Evolutionary conservation across 2,888 invertebrate species (phyloP).

Genomic region (Eudiplozoon nipponicum): DNA sequence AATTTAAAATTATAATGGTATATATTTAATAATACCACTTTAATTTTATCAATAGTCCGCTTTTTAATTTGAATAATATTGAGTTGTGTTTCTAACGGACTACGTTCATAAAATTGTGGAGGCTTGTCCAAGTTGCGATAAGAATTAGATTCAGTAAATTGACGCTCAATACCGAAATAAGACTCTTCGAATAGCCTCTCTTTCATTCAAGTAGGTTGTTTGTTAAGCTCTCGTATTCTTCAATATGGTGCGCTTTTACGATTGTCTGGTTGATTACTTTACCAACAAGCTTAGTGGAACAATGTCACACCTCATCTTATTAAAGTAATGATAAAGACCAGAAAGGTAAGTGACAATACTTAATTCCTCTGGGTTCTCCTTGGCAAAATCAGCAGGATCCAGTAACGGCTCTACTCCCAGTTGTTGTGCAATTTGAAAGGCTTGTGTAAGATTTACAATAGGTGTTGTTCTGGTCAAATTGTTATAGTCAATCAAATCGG

Average conservation of each 20-base stretch:
- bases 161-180: slow-evolving; percentile 58
- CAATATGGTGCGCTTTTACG: slow-evolving; percentile 79
- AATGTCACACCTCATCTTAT: slow-evolving; percentile 84
- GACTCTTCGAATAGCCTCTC: slow-evolving; percentile 71
- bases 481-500: slow-evolving; percentile 46
- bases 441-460: slow-evolving; percentile 64
- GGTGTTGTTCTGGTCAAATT: slow-evolving; percentile 63
- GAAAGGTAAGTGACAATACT: slow-evolving; percentile 98
- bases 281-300: slow-evolving; percentile 79
- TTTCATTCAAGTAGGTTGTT: slow-evolving; percentile 56
- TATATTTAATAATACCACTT: too few relatives aligned
- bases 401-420: slow-evolving; percentile 16
- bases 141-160: slow-evolving; percentile 58
- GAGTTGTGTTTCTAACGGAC: slow-evolving; percentile 13
- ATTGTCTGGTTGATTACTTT: slow-evolving; percentile 45
- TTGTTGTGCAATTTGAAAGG: slow-evolving; percentile 77
- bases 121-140: slow-evolving; percentile 70
- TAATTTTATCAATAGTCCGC: slow-evolving; percentile 88
- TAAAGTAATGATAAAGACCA: slow-evolving; percentile 97
- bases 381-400: slow-evolving; percentile 45
- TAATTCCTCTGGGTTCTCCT: slow-evolving; percentile 94
- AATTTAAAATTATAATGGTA: too few relatives aligned
- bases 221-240: slow-evolving; percentile 66
- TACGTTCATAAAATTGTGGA: slow-evolving; percentile 37
- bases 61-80: slow-evolving; percentile 81